These are phyloP conservation scores for Heteronetta atricapilla DNA, from an alignment of 2,113 vertebrate genomes.

Conservation along the genomic window DNA sequence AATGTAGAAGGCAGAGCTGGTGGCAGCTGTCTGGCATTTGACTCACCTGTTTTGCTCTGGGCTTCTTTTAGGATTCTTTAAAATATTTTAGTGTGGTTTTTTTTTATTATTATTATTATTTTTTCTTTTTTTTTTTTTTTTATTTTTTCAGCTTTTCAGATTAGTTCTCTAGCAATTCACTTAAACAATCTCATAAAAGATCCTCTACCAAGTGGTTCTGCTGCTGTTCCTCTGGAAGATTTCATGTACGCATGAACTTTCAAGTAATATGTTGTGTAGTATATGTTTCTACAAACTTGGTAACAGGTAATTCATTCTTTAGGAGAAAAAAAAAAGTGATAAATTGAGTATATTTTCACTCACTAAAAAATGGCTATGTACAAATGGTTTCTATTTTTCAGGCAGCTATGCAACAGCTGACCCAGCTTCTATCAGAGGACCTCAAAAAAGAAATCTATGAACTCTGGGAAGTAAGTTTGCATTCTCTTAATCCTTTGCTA, in stretches of 20 bases:
- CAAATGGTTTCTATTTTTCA: slow-evolving; percentile 59
- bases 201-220: background rate
- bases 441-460: slow-evolving; percentile 88
- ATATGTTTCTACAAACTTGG: background rate
- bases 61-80: background rate
- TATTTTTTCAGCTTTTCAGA: background rate
- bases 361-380: background rate
- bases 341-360: background rate
- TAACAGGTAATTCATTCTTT: background rate
- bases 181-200: background rate
- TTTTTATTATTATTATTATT: too few relatives aligned
- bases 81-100: background rate
- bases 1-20: background rate
- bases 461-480: slow-evolving; percentile 88
- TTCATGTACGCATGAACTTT: background rate
- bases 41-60: background rate
- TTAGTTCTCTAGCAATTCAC: background rate
- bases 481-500: background rate
- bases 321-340: background rate
- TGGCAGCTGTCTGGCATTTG: background rate
- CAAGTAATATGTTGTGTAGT: background rate
- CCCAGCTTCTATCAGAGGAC: slow-evolving; percentile 83
- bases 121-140: background rate
- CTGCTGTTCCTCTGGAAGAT: background rate
- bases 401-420: slow-evolving; percentile 90